Percentiles rank a stretch among this genome's conserved stretches.
These are phyloP conservation scores for Cydia pomonella DNA, from an alignment of 1,140 invertebrate species.

Conservation along the genomic window DNA sequence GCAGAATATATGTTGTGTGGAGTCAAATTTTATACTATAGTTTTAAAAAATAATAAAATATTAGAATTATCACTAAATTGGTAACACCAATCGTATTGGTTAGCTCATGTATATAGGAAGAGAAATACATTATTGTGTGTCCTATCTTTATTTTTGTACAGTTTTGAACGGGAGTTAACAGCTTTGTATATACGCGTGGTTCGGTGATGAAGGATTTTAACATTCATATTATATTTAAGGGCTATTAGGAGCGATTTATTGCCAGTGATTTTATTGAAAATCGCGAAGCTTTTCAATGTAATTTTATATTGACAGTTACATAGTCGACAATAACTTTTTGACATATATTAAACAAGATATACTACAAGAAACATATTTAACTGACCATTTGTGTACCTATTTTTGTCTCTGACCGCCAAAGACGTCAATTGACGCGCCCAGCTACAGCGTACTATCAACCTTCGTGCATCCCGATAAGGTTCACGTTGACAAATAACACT, in stretches of 20 bases:
- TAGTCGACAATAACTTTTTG: neutral
- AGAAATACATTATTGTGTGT: constrained; percentile 52
- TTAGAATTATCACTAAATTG: constrained; percentile 57
- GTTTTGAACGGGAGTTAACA: constrained; percentile 30
- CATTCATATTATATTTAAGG: constrained; percentile 4
- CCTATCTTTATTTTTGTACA: constrained; percentile 70
- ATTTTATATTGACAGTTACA: neutral
- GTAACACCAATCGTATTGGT: constrained; percentile 65
- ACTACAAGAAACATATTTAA: neutral
- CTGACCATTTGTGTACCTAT: neutral
- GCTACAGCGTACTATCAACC: too few relatives aligned
- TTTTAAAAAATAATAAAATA: constrained; percentile 47
- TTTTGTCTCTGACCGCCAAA: too few relatives aligned
- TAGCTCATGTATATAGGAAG: constrained; percentile 56
- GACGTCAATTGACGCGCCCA: too few relatives aligned
- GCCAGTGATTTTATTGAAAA: constrained; percentile 18
- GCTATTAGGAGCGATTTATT: neutral
- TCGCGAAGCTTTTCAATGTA: neutral
- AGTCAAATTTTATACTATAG: constrained; percentile 67
- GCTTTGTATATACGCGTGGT: constrained; percentile 29
- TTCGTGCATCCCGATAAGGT: too few relatives aligned
- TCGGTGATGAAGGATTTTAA: constrained; percentile 24
- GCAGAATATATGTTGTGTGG: constrained; percentile 52
- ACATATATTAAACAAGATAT: neutral
- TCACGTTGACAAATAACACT: too few relatives aligned